Base-by-base conservation (phyloP, 2,797 vertebrate species). In the Crenuchus spilurus region DNA sequence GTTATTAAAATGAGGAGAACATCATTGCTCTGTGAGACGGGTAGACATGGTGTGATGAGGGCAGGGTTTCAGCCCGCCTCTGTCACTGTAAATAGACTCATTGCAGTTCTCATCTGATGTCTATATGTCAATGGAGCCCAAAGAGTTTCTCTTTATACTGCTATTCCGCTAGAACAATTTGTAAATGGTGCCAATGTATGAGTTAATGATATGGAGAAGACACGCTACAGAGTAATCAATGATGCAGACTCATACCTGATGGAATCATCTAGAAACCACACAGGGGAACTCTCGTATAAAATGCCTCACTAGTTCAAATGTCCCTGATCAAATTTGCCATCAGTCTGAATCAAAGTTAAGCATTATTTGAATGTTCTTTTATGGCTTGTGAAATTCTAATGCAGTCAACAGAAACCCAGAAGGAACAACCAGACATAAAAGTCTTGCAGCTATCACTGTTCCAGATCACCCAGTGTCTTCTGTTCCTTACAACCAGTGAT, bases 1-100 rank as follows among this genome's bases (percentile, higher is more conserved):
- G 82, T 85, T 85, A 81, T 82, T 87, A 83, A 74, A 71, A 77
- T 68, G 60, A 80, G 78, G 70, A 76, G 80, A 80, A 74, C 78
- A 78, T 68, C 76, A 80, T 75, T 74, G 33, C 39, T 64, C 75
- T 61, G 74, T 65, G 65, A 63, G 62, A 65, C 51, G 64, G 18
- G n/a, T 44, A 58, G 70, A 76, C 66, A 70, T 62, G 66, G 24
- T 20, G 33, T 58, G 68, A 80, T 74, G 69, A 41, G 41, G 49
- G 51, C 39, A 60, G 70, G 60, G 28, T 51, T 49, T n/a, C 54
- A 51, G 68, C 49, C 39, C n/a, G 48, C 9, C 39, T 44, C 20
- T 3, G 41, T 57, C 37, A 22, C 65, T 54, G 14, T 46, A 54
- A 71, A 71, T 65, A 70, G 60, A 11, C n/a, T 31, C 37, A 35